Evolutionary conservation across 2,888 invertebrate species (phyloP), one percentile per base, ranked within the genome.

Genomic region (Netelia fuscicornis): DNA sequence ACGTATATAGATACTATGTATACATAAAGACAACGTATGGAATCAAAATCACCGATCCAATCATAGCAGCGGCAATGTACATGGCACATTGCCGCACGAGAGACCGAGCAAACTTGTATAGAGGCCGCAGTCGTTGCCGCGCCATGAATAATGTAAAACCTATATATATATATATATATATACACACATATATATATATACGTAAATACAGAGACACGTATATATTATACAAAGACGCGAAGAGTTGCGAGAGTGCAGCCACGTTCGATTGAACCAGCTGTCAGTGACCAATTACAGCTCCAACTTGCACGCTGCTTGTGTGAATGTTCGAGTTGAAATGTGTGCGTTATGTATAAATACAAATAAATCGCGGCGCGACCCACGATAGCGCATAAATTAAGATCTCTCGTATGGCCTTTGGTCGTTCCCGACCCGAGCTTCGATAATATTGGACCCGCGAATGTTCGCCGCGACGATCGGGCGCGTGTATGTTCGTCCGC

Each of bases 231-330:
- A 30, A 5, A 30, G 30, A 30, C 30, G 30, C 68, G 56, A 79
- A 78, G 68, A 79, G 64, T 83, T 44, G 83, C 74, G 62, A 70
- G 62, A 62, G 58, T 62, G 62, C 68, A 64, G 48, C 60, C 60
- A 20, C 74, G 76, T 80, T 79, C 87, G 88, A 88, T 88, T 88
- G 89, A 86, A 87, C 79, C 89, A 89, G 90, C 89, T 90, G 90
- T 90, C 90, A 90, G 87, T 88, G 88, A 86, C 90, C 90, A 90
- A 90, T 90, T 90, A 90, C 88, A 87, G 87, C 17, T 54, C 54
- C 5, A 10, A 17, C n/a, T n/a, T 37, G 80, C 87, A 37, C 54
- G 30, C 48, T 70, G 20, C 17, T 9, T 65, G 37, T 68, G 44
- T 75, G 58, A 58, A 56, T 44, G 44, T 17, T 65, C 1, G 6